Base-by-base conservation (phyloP, 2,113 vertebrate species). In the Laticauda colubrina region DNA sequence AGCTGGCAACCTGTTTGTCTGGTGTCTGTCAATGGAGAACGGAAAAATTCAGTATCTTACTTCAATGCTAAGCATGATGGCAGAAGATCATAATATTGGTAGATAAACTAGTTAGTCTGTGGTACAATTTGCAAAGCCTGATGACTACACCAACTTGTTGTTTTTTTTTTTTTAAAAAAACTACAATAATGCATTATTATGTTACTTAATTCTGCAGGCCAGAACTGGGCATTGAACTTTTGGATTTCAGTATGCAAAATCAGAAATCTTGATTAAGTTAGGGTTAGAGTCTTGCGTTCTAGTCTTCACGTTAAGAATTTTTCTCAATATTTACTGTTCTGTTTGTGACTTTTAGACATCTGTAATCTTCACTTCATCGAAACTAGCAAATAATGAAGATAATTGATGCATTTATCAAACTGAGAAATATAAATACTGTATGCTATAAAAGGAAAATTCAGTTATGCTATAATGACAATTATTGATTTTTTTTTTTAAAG, bases 31-130 rank as follows among this genome's bases (percentile, higher is more conserved):
- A 91, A 98, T 98, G 97, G 97, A 98, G 86, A 98, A 97, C 95
- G 97, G 97, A 93, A 99, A 99, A 96, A 99, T 99, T 96, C 98
- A 98, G 98, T 99, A 99, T 99, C 99, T 97, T 98, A 93, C 18
- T 24, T 94, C 14, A 26, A 48, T 56, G 88, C n/a, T 34, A 2
- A 0, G 0, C 0, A 24, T 61, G 2, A 0, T 12, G 0, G 5
- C 4, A 20, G 1, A 75, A 18, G 11, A 8, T 15, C 75, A 24
- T 23, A 1, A 88, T 89, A 89, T 91, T 11, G 55, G 57, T 39
- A 69, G 26, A 90, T 6, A 0, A 23, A 34, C 3, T 87, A 39
- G 45, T 8, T 1, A 24, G 18, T 14, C 26, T 57, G 39, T 3
- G 29, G 93, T 3, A n/a, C 7, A 5, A 7, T 0, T 54, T 89